Evolutionary conservation across 2,888 invertebrate species (phyloP).

Genomic region (Rhopalosiphum nymphaeae): DNA sequence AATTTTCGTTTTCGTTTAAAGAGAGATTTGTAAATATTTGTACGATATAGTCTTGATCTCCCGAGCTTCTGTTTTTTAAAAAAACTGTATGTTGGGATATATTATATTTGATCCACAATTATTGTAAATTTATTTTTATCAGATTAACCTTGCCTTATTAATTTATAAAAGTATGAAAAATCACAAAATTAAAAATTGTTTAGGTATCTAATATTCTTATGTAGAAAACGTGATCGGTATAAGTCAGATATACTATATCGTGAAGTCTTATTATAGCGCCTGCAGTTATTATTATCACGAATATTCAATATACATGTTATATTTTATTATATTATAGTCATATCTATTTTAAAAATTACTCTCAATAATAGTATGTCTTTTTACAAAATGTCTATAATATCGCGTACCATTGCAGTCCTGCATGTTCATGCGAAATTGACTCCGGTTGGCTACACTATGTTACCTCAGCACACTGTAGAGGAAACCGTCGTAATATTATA

Average conservation of each 20-base stretch:
- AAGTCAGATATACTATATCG: neutral
- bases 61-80: neutral
- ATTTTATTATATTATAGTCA: neutral
- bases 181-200: neutral
- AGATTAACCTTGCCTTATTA: neutral
- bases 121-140: neutral
- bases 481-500: neutral
- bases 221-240: neutral
- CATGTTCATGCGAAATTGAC: neutral
- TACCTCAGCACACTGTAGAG: neutral
- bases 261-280: neutral
- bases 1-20: neutral
- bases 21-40: neutral
- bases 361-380: neutral
- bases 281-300: neutral
- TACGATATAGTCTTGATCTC: neutral
- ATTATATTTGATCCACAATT: neutral
- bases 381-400: neutral
- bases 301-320: neutral
- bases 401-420: neutral
- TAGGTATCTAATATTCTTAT: neutral
- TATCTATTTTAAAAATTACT: neutral
- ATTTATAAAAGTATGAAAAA: neutral
- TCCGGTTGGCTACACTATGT: neutral
- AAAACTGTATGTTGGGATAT: neutral